phyloP scores from a whole-genome alignment of 2,797 vertebrate genomes.

The Dallia pectoralis region DNA sequence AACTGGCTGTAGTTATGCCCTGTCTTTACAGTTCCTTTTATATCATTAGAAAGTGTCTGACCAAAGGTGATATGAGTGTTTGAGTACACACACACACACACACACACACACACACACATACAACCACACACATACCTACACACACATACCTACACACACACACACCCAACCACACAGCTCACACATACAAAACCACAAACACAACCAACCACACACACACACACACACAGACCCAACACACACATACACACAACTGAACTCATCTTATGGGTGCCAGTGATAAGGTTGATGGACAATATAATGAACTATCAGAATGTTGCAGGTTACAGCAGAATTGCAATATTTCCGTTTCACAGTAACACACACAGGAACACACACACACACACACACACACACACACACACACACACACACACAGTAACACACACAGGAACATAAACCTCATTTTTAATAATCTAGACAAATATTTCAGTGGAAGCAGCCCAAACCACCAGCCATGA shows the following conservation, averaged over 20 bases:
- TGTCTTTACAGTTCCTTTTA: not conserved
- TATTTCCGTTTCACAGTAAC: too few relatives aligned
- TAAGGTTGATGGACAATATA: not conserved
- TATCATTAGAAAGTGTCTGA: not conserved
- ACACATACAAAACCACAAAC: too few relatives aligned
- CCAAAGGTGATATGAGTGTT: not conserved
- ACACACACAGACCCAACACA: not conserved
- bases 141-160: not conserved
- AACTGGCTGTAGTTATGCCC: not conserved
- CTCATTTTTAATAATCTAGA: not conserved
- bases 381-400: not conserved
- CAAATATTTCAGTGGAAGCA: not conserved
- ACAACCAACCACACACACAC: not conserved
- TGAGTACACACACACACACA: not conserved
- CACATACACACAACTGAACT: constrained; percentile 6
- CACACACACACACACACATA: not conserved
- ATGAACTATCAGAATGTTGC: not conserved
- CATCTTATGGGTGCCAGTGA: not conserved
- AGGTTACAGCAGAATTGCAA: not conserved
- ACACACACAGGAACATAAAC: constrained; percentile 8
- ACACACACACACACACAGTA: not conserved
- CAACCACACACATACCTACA: not conserved
- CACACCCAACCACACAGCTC: not conserved
- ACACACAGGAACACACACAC: not conserved
- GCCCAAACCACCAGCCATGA: constrained; percentile 27